phyloP scores from a whole-genome alignment of 2,113 vertebrate genomes.

The Microcebus griseorufus region DNA sequence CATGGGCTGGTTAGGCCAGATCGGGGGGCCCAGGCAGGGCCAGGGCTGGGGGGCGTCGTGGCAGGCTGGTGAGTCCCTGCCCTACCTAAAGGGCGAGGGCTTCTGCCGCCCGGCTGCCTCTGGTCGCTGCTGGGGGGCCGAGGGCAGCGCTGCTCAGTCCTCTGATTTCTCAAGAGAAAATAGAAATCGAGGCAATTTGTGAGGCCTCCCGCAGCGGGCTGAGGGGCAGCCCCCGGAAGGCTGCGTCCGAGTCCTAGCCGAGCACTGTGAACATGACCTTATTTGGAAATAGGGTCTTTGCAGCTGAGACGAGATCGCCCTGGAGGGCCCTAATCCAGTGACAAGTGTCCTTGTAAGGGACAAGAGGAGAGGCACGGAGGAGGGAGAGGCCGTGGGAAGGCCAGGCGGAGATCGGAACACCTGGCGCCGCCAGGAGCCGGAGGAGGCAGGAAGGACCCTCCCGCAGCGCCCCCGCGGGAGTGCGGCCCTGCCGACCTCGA shows the following conservation, averaged over 20 bases:
- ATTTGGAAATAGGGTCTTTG: neutral
- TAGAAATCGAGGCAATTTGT: too few species aligned
- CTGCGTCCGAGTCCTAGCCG: accelerated
- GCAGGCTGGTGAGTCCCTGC: too few species aligned
- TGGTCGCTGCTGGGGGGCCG: accelerated
- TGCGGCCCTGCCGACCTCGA: accelerated
- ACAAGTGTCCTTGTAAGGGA: accelerated
- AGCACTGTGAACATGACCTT: accelerated
- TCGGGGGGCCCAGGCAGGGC: neutral
- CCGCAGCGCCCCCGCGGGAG: accelerated
- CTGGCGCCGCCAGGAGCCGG: accelerated
- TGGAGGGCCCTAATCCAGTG: neutral
- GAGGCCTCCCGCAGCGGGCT: accelerated
- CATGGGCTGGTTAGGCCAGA: neutral
- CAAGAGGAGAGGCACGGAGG: accelerated
- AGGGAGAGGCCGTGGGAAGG: neutral
- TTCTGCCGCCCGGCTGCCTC: accelerated
- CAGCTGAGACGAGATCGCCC: neutral
- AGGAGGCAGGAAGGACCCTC: neutral
- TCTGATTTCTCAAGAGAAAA: neutral
- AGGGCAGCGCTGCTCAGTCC: accelerated
- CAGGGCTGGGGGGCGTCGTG: accelerated
- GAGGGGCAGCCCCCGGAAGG: neutral
- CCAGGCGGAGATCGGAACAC: accelerated
- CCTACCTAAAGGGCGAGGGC: accelerated